Conservation (phyloP, 2,113 vertebrate species). For the Peromyscus californicus region DNA sequence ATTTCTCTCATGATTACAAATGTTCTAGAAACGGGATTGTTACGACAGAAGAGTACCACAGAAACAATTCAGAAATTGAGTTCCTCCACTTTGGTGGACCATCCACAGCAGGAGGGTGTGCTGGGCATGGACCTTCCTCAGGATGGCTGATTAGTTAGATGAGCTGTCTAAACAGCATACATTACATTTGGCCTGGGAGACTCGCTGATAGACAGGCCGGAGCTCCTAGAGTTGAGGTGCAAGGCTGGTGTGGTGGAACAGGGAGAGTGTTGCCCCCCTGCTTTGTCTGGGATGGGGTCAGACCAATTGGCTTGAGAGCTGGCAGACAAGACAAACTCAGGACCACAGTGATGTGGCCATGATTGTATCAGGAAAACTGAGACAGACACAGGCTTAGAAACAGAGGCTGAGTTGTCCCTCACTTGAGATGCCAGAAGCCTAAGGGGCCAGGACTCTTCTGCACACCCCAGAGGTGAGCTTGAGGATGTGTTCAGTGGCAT, state of each 20-base stretch:
- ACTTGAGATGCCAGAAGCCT: neutral
- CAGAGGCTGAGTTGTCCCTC: neutral
- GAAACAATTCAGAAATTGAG: neutral
- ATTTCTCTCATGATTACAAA: neutral
- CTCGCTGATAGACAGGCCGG: rapidly evolving
- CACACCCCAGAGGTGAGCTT: neutral
- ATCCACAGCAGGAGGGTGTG: neutral
- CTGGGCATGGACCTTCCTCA: no score
- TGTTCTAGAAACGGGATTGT: neutral
- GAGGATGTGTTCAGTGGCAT: neutral
- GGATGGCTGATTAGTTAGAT: no score
- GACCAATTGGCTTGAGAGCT: neutral
- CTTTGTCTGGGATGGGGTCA: neutral
- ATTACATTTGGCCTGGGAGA: neutral
- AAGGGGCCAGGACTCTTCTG: neutral
- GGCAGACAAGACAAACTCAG: rapidly evolving
- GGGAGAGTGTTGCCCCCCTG: rapidly evolving
- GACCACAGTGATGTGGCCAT: rapidly evolving
- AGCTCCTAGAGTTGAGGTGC: rapidly evolving
- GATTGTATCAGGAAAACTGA: neutral
- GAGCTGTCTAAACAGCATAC: neutral
- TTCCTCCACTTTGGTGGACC: no score
- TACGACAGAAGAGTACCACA: neutral
- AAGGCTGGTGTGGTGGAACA: neutral
- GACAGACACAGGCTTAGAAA: neutral